These are phyloP conservation scores for Lithophane socia DNA, from an alignment of 2,888 invertebrate species.

Conservation along the genomic window DNA sequence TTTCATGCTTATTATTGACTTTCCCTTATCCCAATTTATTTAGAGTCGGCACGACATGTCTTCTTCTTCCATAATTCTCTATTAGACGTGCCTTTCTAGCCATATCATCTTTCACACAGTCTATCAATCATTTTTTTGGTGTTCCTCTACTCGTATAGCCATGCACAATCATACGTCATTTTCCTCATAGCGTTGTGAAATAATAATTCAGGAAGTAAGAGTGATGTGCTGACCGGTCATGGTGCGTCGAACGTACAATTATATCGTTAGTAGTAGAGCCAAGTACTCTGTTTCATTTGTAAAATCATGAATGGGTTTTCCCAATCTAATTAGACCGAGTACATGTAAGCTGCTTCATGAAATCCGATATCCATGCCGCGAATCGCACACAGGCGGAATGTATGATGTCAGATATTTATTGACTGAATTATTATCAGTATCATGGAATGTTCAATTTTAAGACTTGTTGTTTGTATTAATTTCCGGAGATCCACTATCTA, in stretches of 20 bases:
- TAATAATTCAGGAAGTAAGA: neutral
- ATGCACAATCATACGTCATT: neutral
- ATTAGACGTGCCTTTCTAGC: neutral
- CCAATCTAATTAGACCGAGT: slow-evolving; percentile 30
- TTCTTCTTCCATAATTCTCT: neutral
- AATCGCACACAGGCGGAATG: neutral
- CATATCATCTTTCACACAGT: neutral
- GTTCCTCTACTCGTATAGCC: neutral
- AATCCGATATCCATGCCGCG: slow-evolving; percentile 7
- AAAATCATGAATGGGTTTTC: neutral
- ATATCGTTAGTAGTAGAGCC: neutral
- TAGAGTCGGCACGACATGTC: too few species aligned
- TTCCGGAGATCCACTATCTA: slow-evolving; percentile 1
- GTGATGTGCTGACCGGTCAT: neutral
- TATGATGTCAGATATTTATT: slow-evolving; percentile 27
- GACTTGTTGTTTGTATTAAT: slow-evolving; percentile 15
- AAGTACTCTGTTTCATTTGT: neutral
- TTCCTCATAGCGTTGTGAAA: neutral
- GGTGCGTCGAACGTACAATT: neutral
- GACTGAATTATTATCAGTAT: slow-evolving; percentile 10
- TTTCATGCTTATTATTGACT: too few species aligned
- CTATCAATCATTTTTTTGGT: too few species aligned
- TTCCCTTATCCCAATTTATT: too few species aligned
- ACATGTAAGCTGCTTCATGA: slow-evolving; percentile 7
- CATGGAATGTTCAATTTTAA: slow-evolving; percentile 10